Evolutionary conservation across 2,797 vertebrate genomes (phyloP), one percentile per base, ranked within the genome.

Genomic region (Sebastes baramenuke): DNA sequence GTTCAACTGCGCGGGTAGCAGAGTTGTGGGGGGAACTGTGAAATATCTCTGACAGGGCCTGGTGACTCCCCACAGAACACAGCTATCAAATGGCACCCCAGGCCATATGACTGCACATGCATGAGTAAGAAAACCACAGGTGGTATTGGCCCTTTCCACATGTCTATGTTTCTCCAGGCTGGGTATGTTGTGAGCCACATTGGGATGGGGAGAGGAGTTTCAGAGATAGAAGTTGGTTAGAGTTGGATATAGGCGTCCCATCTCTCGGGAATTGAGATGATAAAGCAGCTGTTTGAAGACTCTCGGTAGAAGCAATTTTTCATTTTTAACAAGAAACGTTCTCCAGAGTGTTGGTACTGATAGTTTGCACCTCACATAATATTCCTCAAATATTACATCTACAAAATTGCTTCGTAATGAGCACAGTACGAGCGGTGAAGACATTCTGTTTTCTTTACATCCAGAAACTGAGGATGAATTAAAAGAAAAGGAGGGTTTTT

Each of bases 241-340:
- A 58, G 77, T 54, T 76, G 22, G 29, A 78, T 72, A 65, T n/a
- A 30, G 42, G 11, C 30, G n/a, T 67, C 16, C 4, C 14, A 3
- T 70, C 84, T 86, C 80, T 29, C 1, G 66, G 49, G 88, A 73
- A 25, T 8, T 11, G 29, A 13, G 42, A 80, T 84, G 85, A 87
- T 86, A 56, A 90, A 89, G 85, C 60, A 54, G 76, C 84, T 80
- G 88, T 87, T 84, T 81, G 58, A 79, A 75, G 81, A 62, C 14
- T 46, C 59, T 42, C 6, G 1, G 4, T 52, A 14, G 78, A 71
- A 52, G 74, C 72, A 46, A 86, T 83, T 79, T 86, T 78, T 89
- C 84, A 87, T 88, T 85, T 84, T 68, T 87, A 84, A 91, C 82
- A 78, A 88, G 84, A 27, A 81, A 72, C 0, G 1, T 67, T 79